Evolutionary conservation across 2,113 vertebrate species (phyloP).

Genomic region (Fukomys damarensis): DNA sequence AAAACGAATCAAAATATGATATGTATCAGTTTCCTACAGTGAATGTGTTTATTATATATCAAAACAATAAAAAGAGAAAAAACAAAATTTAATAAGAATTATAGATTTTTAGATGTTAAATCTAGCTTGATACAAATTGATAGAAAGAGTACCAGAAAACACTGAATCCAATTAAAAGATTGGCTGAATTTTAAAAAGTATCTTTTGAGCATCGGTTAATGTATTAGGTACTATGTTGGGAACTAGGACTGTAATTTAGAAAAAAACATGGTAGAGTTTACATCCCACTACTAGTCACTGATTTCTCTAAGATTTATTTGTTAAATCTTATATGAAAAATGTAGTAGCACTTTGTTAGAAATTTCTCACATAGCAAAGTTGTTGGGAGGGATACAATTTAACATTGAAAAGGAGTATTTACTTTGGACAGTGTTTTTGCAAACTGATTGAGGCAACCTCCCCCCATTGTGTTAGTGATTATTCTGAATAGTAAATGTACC

Average conservation of each 20-base stretch:
- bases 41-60: background rate
- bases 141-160: conserved; percentile 18
- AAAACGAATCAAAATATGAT: background rate
- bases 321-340: background rate
- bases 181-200: background rate
- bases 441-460: background rate
- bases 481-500: background rate
- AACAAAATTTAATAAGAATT: conserved; percentile 13
- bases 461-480: background rate
- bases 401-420: background rate
- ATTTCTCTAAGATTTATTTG: background rate
- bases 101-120: conserved; percentile 1
- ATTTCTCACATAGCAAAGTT: background rate
- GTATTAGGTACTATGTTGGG: background rate
- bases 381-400: background rate
- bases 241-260: background rate
- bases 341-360: background rate
- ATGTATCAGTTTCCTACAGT: background rate
- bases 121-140: conserved; percentile 12
- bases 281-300: background rate
- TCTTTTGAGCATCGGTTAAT: background rate
- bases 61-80: background rate
- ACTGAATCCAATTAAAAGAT: background rate
- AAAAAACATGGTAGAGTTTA: background rate
- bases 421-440: background rate